A percentile compares a stretch with the other conserved stretches of the same genome.
phyloP scores from a whole-genome alignment of 2,888 invertebrate genomes.

The Gastrophysa polygoni region DNA sequence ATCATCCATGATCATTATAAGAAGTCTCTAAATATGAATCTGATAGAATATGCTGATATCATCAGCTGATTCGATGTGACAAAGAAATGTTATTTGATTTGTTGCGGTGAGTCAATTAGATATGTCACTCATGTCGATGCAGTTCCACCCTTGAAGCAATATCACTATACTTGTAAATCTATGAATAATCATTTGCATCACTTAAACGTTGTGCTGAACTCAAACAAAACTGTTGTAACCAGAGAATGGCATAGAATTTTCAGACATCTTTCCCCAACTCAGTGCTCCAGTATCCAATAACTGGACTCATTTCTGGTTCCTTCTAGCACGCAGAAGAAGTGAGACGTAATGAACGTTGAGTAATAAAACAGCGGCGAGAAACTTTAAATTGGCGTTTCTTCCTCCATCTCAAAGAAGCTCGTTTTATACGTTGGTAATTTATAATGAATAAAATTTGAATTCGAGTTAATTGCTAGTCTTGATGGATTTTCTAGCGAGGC shows the following conservation, averaged over 20 bases:
- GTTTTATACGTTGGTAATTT: constrained; percentile 59
- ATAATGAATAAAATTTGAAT: constrained; percentile 61
- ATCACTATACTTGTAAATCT: too few species aligned
- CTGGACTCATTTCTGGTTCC: constrained; percentile 24
- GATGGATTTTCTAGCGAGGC: constrained; percentile 56
- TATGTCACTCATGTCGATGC: too few species aligned
- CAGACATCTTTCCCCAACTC: not conserved
- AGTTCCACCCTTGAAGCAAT: too few species aligned
- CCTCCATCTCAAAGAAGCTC: constrained; percentile 56
- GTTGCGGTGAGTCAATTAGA: too few species aligned
- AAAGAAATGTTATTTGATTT: too few species aligned
- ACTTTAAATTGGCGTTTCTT: constrained; percentile 60
- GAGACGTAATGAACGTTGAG: constrained; percentile 41
- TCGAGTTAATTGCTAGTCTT: constrained; percentile 60
- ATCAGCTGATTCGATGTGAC: too few species aligned
- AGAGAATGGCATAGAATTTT: not conserved
- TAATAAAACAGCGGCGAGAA: constrained; percentile 50
- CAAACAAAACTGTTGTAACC: not conserved
- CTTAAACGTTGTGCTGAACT: too few species aligned
- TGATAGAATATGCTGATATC: too few species aligned
- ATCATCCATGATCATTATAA: too few species aligned
- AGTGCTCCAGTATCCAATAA: constrained; percentile 15
- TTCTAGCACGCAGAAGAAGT: constrained; percentile 23
- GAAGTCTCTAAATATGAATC: too few species aligned
- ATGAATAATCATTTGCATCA: too few species aligned